Conservation (phyloP, 2,888 invertebrate species). For the Phaonia tiefii region DNA sequence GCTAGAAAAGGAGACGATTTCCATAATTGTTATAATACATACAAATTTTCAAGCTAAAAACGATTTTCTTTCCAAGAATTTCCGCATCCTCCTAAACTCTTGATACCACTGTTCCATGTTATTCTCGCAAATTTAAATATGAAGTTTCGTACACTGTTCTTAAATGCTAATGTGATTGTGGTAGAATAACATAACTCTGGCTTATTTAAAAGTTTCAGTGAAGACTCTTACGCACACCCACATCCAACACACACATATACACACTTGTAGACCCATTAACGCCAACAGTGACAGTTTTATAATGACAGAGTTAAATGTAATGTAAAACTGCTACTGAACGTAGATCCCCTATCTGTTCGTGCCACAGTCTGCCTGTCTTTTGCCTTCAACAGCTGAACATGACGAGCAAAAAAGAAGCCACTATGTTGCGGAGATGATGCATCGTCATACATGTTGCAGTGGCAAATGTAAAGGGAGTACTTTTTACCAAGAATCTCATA, state of each 20-base stretch:
- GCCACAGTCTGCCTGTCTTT: not conserved
- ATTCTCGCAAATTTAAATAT: not conserved
- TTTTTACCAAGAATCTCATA: not conserved
- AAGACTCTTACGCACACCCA: not conserved
- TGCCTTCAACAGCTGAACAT: no score
- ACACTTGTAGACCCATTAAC: slow-evolving; percentile 45
- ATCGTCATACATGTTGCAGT: slow-evolving; percentile 2
- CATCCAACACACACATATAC: not conserved
- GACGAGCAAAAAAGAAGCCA: not conserved
- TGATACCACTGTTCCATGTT: no score
- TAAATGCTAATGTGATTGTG: not conserved
- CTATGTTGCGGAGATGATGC: slow-evolving; percentile 9
- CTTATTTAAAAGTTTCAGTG: slow-evolving; percentile 8
- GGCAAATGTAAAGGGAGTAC: not conserved
- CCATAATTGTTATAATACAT: no score
- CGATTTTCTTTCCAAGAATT: no score
- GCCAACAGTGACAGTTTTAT: slow-evolving; percentile 44
- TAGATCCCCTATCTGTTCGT: not conserved
- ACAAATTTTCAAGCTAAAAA: no score
- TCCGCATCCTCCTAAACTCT: no score
- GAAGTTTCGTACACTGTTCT: not conserved
- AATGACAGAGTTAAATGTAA: slow-evolving; percentile 61
- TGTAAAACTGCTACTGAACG: slow-evolving; percentile 50
- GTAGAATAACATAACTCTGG: slow-evolving; percentile 9
- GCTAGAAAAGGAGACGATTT: no score